phyloP scores from a whole-genome alignment of 2,888 invertebrate genomes.

The Eristalinus sepulchralis region DNA sequence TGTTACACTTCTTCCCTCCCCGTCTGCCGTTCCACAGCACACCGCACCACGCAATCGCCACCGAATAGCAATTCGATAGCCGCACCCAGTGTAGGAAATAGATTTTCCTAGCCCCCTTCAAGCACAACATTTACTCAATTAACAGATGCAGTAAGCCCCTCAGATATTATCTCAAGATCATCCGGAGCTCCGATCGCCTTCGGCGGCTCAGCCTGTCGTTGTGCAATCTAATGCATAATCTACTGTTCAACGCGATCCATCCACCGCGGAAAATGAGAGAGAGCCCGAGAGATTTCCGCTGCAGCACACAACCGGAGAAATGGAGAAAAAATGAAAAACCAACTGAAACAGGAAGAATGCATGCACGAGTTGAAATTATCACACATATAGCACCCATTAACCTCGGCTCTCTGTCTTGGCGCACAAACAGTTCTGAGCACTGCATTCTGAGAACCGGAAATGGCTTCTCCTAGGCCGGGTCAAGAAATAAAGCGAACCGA shows the following conservation, averaged over 20 bases:
- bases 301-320: not conserved
- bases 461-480: constrained; percentile 47
- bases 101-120: constrained; percentile 37
- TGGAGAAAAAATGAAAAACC: not conserved
- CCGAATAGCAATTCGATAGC: constrained; percentile 68
- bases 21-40: constrained; percentile 32
- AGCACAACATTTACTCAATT: constrained; percentile 61
- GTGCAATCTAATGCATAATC: constrained; percentile 63
- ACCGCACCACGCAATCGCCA: no score
- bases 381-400: constrained; percentile 72
- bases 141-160: constrained; percentile 47
- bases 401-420: constrained; percentile 41
- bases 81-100: constrained; percentile 69
- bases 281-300: not conserved
- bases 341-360: constrained; percentile 63
- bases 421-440: constrained; percentile 1
- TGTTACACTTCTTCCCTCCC: constrained; percentile 1
- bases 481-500: constrained; percentile 53
- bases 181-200: constrained; percentile 49
- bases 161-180: constrained; percentile 66
- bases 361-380: constrained; percentile 70
- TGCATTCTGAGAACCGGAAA: constrained; percentile 63
- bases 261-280: not conserved
- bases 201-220: constrained; percentile 45
- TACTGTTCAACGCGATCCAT: constrained; percentile 13